Conservation (phyloP, 1,140 invertebrate genomes). For the Drosophila azteca region DNA sequence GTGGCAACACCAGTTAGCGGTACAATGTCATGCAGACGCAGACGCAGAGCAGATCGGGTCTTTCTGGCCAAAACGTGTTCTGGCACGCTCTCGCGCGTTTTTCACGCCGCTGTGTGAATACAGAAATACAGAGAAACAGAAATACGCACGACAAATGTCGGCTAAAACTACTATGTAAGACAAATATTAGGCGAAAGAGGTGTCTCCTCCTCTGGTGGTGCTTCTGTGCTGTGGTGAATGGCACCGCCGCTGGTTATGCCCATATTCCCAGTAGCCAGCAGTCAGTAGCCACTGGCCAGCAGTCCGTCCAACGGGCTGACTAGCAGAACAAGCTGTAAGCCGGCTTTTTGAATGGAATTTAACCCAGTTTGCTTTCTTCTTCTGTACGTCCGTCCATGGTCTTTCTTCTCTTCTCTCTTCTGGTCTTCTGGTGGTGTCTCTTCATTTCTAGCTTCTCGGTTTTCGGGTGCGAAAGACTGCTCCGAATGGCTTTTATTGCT, state of each 20-base stretch:
- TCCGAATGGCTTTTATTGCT: slow-evolving; percentile 63
- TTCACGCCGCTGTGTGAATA: slow-evolving; percentile 46
- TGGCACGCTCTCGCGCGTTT: slow-evolving; percentile 48
- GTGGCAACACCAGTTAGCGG: slow-evolving; percentile 62
- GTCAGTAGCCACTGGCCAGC: no score
- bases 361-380: slow-evolving; percentile 79
- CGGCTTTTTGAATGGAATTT: slow-evolving; percentile 77
- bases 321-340: slow-evolving; percentile 50
- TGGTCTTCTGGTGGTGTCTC: slow-evolving; percentile 23
- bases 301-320: no score
- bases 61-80: slow-evolving; percentile 58
- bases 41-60: background rate
- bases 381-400: slow-evolving; percentile 24
- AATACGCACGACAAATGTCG: slow-evolving; percentile 62
- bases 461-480: slow-evolving; percentile 45
- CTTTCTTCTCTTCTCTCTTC: background rate
- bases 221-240: slow-evolving; percentile 8
- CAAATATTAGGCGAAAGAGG: slow-evolving; percentile 57
- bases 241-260: slow-evolving; percentile 39
- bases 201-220: slow-evolving; percentile 26
- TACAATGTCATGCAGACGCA: slow-evolving; percentile 53
- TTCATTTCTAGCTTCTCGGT: slow-evolving; percentile 54
- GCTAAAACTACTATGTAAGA: slow-evolving; percentile 57
- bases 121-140: slow-evolving; percentile 3
- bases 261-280: slow-evolving; percentile 37